Evolutionary conservation across 2,113 vertebrate species (phyloP), one percentile per base, ranked within the genome.

Genomic region (Zootoca vivipara): DNA sequence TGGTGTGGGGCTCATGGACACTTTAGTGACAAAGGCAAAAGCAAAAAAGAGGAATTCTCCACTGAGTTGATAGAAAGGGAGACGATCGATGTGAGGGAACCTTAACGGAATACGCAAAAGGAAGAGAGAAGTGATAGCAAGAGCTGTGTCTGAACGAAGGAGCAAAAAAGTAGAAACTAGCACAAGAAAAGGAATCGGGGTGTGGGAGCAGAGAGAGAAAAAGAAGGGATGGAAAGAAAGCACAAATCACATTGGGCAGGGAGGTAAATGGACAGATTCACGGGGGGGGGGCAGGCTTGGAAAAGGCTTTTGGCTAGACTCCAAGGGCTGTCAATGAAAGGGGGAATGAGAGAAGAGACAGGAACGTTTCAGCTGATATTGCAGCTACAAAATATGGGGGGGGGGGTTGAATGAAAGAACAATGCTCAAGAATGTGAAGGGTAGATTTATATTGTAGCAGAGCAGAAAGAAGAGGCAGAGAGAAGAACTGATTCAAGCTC

Each of bases 131-230:
- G 35, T 7, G 13, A 38, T 38, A 40, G 35, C 5, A 58, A 74
- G 87, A 78, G 87, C 33, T 90, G 94, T 90, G 72, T 4, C 85
- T 64, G 30, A 83, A 38, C 74, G 74, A 33, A 15, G 20, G 38
- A 13, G n/a, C 18, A 33, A 30, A 15, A 30, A 35, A 58, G 26
- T 7, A 10, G 18, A 74, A 22, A 35, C 33, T 20, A 35, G 65
- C 26, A 26, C 65, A 7, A 22, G 33, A 5, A 20, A 7, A 6
- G 15, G 73, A 40, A 22, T 10, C 1, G 33, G 16, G 18, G 16
- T 7, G 7, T 16, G 5, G 40, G 46, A 52, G 46, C 46, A 22
- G 78, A n/a, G 46, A 5, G 28, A 3, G 52, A 18, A 18, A 13
- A n/a, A 33, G 24, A 56, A n/a, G 46, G 26, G 46, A 13, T 72